Conservation (phyloP, 2,888 invertebrate genomes). For the Drosophila merina region DNA sequence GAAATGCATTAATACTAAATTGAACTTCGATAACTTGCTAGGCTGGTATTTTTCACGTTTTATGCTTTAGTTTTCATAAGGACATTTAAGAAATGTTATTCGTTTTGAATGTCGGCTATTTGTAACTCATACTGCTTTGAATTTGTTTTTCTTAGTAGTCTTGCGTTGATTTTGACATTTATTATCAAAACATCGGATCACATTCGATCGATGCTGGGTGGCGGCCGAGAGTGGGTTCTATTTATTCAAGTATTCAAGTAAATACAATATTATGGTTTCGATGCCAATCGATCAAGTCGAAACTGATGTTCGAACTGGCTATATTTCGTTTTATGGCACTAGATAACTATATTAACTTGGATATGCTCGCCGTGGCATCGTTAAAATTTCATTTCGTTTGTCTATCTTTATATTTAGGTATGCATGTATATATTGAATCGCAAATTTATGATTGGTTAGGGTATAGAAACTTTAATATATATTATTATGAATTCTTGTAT, state of each 20-base stretch:
- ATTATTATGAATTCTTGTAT: conserved; percentile 63
- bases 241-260: conserved; percentile 41
- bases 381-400: conserved; percentile 59
- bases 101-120: conserved; percentile 9
- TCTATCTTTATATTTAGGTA: conserved; percentile 62
- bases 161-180: conserved; percentile 46
- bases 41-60: conserved; percentile 43
- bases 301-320: conserved; percentile 59
- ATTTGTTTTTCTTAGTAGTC: conserved; percentile 48
- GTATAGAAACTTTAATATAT: conserved; percentile 68
- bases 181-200: conserved; percentile 31
- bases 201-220: conserved; percentile 23
- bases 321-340: conserved; percentile 63
- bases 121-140: conserved; percentile 27
- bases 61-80: conserved; percentile 33
- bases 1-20: conserved; percentile 56
- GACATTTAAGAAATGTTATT: conserved; percentile 9
- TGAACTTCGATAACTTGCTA: conserved; percentile 50
- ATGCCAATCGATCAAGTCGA: conserved; percentile 39
- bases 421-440: conserved; percentile 65
- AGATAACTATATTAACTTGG: conserved; percentile 50
- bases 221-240: conserved; percentile 35
- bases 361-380: conserved; percentile 15
- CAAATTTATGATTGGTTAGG: conserved; percentile 73
- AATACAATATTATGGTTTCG: conserved; percentile 18